A percentile compares a stretch with the other conserved stretches of the same genome.
Conservation (phyloP, 2,113 vertebrate species). For the Pogonocichla stellata region DNA sequence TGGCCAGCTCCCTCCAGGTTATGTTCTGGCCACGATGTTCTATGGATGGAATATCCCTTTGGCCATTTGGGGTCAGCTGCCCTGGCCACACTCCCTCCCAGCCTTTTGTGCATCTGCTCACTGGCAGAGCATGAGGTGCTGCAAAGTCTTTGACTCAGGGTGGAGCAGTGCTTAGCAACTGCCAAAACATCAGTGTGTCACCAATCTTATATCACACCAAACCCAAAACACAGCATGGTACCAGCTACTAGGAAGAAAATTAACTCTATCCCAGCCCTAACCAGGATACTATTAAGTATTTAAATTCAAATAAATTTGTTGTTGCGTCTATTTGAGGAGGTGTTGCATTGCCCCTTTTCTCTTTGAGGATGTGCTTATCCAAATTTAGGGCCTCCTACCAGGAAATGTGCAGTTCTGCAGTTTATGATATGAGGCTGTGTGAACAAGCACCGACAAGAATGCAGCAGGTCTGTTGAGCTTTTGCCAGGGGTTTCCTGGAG, state of each 20-base stretch:
- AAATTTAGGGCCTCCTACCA: not conserved
- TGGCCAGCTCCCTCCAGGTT: not conserved
- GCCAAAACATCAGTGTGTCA: not conserved
- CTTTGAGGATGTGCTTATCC: not conserved
- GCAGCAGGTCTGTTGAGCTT: not conserved
- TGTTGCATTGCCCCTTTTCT: not conserved
- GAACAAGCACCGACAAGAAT: not conserved
- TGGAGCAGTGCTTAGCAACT: not conserved
- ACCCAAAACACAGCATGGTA: not conserved
- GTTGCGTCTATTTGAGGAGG: not conserved
- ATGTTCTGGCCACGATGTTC: not conserved
- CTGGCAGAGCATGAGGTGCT: not conserved
- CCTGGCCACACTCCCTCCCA: not conserved
- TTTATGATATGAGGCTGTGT: not conserved
- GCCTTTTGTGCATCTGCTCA: not conserved
- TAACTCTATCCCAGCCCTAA: not conserved
- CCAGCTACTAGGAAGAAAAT: not conserved
- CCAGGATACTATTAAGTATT: not conserved
- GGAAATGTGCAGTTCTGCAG: not conserved
- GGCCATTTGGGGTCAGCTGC: not conserved
- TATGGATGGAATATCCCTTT: not conserved
- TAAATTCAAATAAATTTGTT: not conserved
- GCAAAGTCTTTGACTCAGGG: not conserved
- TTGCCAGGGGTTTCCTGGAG: not conserved
- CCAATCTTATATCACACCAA: not conserved